These are phyloP conservation scores for Xiphydria camelus DNA, from an alignment of 2,888 invertebrate genomes.

Conservation along the genomic window DNA sequence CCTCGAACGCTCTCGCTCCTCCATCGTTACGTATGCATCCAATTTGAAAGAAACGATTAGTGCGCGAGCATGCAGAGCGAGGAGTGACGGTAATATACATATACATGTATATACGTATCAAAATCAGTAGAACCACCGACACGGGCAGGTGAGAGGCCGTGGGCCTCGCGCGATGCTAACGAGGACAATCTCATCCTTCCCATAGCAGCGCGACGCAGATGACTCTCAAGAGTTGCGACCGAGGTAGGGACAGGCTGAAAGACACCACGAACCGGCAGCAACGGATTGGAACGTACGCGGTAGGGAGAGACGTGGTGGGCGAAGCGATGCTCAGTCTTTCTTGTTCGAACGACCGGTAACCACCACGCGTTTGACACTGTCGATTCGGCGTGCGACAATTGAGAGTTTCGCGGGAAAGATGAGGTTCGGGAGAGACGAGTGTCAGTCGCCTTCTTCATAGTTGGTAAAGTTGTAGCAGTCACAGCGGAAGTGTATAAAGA, in stretches of 20 bases:
- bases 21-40: no score
- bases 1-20: no score
- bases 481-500: conserved; percentile 4
- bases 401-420: not conserved
- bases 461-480: no score
- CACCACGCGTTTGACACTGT: conserved; percentile 31
- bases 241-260: conserved; percentile 8
- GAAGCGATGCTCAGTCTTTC: conserved; percentile 49
- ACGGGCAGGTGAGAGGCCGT: conserved; percentile 32
- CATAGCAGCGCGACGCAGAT: not conserved
- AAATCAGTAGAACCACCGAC: no score
- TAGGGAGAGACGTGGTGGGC: conserved; percentile 25
- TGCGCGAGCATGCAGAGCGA: no score
- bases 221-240: not conserved
- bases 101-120: no score
- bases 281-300: conserved; percentile 29
- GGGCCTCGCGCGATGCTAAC: conserved; percentile 28
- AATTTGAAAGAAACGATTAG: no score
- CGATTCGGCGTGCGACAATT: no score
- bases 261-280: conserved; percentile 9
- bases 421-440: not conserved
- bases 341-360: conserved; percentile 46
- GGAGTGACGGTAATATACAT: no score
- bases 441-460: no score
- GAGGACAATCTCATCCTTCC: conserved; percentile 19